Evolutionary conservation across 2,797 vertebrate genomes (phyloP), one percentile per base, ranked within the genome.

Genomic region (Danio jaintianensis): DNA sequence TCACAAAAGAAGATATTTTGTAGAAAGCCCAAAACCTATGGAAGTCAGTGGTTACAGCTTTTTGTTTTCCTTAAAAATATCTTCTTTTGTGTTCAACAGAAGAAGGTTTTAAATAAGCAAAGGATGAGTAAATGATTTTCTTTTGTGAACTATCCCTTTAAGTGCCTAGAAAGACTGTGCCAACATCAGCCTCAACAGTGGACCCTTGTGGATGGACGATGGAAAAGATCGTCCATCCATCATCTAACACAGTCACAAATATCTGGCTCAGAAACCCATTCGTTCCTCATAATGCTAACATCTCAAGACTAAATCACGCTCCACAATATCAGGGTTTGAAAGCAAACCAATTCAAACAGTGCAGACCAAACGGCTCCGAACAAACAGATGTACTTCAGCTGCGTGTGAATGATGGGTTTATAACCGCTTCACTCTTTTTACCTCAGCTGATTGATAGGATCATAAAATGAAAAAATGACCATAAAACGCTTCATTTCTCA

Each of bases 301-400:
- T 45, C 20, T n/a, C 9, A 22, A 11, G 11, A 16, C 18, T 61
- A 62, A 67, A 45, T 42, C 18, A 45, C 20, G 11, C 15, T 18
- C 50, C 18, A 66, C 29, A 56, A 64, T 59, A 76, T 47, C 20
- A 16, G 4, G 50, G 38, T 45, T 76, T 66, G 12, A 43, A 53
- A 29, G 18, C 48, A 75, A 63, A 43, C 47, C 36, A 55, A 72
- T 16, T 58, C 53, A 73, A 59, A 43, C 70, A 16, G n/a, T 58
- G 38, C 71, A 61, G 11, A 58, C 22, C 38, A 58, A 58, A 29
- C n/a, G 5, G 16, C 36, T 22, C 40, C n/a, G 42, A 58, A 29
- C 52, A 78, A 68, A 48, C 42, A 48, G 75, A 78, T 69, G 75
- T 38, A 68, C 52, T 36, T 56, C 75, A 77, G 52, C 38, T 67